Evolutionary conservation across 2,888 invertebrate species (phyloP), one percentile per base, ranked within the genome.

Genomic region (Gandaritis pyraliata): DNA sequence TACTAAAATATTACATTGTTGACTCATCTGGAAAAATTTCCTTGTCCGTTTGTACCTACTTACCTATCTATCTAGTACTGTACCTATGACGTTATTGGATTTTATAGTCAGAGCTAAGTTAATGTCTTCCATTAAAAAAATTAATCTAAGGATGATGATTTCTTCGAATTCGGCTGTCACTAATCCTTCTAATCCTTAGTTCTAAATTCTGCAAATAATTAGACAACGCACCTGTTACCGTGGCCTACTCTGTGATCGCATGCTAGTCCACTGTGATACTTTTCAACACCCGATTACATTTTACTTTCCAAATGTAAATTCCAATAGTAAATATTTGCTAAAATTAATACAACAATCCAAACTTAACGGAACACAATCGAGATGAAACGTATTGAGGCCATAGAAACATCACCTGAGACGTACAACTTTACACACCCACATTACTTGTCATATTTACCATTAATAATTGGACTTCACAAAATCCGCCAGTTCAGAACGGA

Each of bases 331-430:
- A 36, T 59, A 48, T 53, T 53, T 54, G 69, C 76, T 74, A 63
- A 77, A 76, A 76, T 69, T 72, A 76, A 75, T 71, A 60, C 33
- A 64, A 61, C 68, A 74, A 77, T 77, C 68, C 66, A 70, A 74
- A 78, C 74, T 75, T 86, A 87, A 85, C 86, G 83, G 87, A 81
- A 81, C 78, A 75, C 77, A 75, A 70, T 74, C 64, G 72, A 79
- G 76, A 81, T 73, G 73, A 73, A 75, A 74, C 77, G 68, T 79
- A 86, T 86, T 75, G 87, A 88, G 90, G 89, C 87, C 88, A 86
- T 76, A 75, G 84, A 88, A 83, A 85, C 83, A 81, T 82, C 86
- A 81, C 82, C 84, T 82, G 79, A 73, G 72, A 70, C 46, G 51
- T 64, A 63, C 75, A 78, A 73, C 80, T 76, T 80, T 77, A 75